Evolutionary conservation across 2,113 vertebrate species (phyloP).

Genomic region (Cavia aperea): DNA sequence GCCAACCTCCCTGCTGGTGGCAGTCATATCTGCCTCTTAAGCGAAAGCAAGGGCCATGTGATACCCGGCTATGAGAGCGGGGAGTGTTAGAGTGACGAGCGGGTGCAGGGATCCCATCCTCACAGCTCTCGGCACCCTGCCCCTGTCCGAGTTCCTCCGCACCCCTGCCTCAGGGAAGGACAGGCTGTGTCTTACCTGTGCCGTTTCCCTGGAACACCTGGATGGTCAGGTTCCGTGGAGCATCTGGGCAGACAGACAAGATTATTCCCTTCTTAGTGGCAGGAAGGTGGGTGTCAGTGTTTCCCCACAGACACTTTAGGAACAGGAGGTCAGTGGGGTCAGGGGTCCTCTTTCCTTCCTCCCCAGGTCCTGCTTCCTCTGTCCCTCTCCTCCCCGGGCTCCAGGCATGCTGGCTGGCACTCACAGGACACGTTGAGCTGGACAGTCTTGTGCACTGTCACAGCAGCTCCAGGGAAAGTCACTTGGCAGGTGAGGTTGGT

Average conservation of each 20-base stretch:
- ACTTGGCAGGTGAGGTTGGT: conserved; percentile 33
- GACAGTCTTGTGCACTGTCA: neutral
- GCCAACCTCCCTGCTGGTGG: neutral
- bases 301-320: neutral
- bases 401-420: neutral
- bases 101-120: accelerated
- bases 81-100: neutral
- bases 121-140: neutral
- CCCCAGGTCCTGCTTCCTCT: neutral
- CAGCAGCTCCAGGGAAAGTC: neutral
- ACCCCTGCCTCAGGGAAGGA: no score
- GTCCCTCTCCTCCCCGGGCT: neutral
- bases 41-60: neutral
- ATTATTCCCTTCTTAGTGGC: neutral
- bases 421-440: neutral
- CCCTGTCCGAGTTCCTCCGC: neutral
- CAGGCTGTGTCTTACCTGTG: neutral
- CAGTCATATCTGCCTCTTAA: neutral
- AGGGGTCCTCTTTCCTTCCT: neutral
- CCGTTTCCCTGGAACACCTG: neutral
- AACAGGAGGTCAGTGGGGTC: neutral
- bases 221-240: neutral
- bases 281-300: neutral
- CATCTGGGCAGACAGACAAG: conserved; percentile 35
- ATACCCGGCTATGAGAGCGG: neutral